A percentile compares a stretch with the other conserved stretches of the same genome.
Evolutionary conservation across 2,888 invertebrate genomes (phyloP).

Genomic region (Shargacucullia verbasci): DNA sequence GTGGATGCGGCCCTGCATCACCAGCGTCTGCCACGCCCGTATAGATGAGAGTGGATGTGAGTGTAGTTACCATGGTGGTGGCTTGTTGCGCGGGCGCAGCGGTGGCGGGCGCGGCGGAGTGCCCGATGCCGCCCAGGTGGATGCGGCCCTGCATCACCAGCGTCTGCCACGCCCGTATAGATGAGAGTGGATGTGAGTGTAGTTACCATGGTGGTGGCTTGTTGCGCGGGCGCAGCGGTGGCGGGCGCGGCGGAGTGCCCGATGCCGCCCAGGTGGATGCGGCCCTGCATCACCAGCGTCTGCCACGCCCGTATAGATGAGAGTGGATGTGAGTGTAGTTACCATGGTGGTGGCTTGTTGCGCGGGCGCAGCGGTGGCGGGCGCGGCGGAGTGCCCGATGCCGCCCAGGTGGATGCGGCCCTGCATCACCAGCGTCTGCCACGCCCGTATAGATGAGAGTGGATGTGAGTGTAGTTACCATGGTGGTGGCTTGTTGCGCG

Average conservation of each 20-base stretch:
- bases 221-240: constrained; percentile 16
- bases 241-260: constrained; percentile 50
- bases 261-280: constrained; percentile 77
- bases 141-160: constrained; percentile 82
- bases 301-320: constrained; percentile 87
- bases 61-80: constrained; percentile 2
- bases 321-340: too few relatives aligned
- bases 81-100: constrained; percentile 3
- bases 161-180: constrained; percentile 83
- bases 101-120: constrained; percentile 46
- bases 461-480: too few relatives aligned
- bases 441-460: too few relatives aligned
- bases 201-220: constrained; percentile 4
- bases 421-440: constrained; percentile 82
- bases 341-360: constrained; percentile 2
- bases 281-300: constrained; percentile 81
- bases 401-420: constrained; percentile 84
- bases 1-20: constrained; percentile 79
- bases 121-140: constrained; percentile 75
- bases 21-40: constrained; percentile 84
- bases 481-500: constrained; percentile 1
- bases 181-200: too few relatives aligned
- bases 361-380: constrained; percentile 23
- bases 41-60: too few relatives aligned
- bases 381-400: constrained; percentile 48